Conservation (phyloP, 30 jellyfish, hydroid and myxozoan genomes). For the Aurelia coerulea region DNA sequence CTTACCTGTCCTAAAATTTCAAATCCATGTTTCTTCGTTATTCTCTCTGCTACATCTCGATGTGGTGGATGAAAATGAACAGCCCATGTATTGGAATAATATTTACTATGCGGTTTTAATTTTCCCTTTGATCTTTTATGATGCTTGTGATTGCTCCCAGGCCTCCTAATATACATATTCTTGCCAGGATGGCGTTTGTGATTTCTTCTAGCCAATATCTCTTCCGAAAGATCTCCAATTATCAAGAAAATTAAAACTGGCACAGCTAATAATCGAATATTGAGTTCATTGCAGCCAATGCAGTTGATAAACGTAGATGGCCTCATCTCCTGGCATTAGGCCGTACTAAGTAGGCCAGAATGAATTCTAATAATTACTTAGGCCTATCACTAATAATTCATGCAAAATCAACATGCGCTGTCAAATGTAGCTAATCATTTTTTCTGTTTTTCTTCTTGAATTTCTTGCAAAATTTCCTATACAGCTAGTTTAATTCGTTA, state of each 20-base stretch:
- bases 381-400: background rate
- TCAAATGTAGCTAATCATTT: too few relatives aligned
- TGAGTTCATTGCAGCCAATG: slow-evolving; percentile 32
- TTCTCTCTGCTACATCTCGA: slow-evolving; percentile 87
- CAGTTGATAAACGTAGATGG: slow-evolving; percentile 6
- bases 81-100: slow-evolving; percentile 98
- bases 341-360: background rate
- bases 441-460: background rate
- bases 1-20: slow-evolving; percentile 92
- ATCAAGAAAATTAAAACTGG: slow-evolving; percentile 38
- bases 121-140: slow-evolving; percentile 31
- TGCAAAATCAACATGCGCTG: too few relatives aligned
- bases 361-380: background rate
- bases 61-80: slow-evolving; percentile 95
- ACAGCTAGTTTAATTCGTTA: slow-evolving; percentile 63
- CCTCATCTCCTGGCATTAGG: slow-evolving; percentile 31
- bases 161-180: slow-evolving; percentile 32
- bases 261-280: slow-evolving; percentile 20
- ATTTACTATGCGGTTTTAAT: slow-evolving; percentile 42
- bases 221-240: slow-evolving; percentile 48
- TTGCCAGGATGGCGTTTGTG: slow-evolving; percentile 61
- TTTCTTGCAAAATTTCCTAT: slow-evolving; percentile 1
- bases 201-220: slow-evolving; percentile 25
- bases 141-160: slow-evolving; percentile 47
- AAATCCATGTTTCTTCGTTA: slow-evolving; percentile 95